phyloP scores from a whole-genome alignment of 2,888 invertebrate genomes.

The Drosophila paucipuncta region DNA sequence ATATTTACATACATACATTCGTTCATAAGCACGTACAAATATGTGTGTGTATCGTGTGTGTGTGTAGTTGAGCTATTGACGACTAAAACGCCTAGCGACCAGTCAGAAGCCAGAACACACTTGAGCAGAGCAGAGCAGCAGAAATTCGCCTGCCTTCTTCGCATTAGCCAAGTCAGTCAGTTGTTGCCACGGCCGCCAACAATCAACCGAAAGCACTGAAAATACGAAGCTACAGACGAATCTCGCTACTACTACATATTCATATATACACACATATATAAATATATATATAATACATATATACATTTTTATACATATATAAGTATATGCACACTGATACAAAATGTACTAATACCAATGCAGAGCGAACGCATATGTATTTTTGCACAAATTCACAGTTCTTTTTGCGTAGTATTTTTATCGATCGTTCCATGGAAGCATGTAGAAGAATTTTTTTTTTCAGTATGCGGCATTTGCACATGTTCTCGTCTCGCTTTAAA shows the following conservation, averaged over 20 bases:
- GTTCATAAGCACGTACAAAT: constrained; percentile 10
- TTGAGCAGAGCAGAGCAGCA: constrained; percentile 46
- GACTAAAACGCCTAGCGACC: constrained; percentile 67
- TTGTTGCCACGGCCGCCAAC: constrained; percentile 77
- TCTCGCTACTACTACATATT: constrained; percentile 51
- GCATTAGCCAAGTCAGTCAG: constrained; percentile 67
- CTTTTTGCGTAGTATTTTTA: constrained; percentile 85
- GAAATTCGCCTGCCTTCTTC: constrained; percentile 54
- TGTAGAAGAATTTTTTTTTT: constrained; percentile 49
- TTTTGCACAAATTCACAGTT: constrained; percentile 78
- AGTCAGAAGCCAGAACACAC: constrained; percentile 66
- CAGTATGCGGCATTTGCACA: constrained; percentile 56
- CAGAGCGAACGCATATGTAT: constrained; percentile 50
- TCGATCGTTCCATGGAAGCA: constrained; percentile 75
- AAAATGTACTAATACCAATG: constrained; percentile 57
- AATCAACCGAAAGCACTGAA: constrained; percentile 68
- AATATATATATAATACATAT: constrained; percentile 18
- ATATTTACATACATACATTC: constrained; percentile 18
- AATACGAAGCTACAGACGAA: constrained; percentile 79
- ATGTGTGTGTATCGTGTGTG: constrained; percentile 3
- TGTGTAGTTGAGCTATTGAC: constrained; percentile 49
- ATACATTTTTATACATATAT: constrained; percentile 14
- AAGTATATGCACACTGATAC: constrained; percentile 40
- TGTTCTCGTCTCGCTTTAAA: constrained; percentile 21
- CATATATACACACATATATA: constrained; percentile 18